Percentiles rank a stretch among this genome's conserved stretches.
Conservation (phyloP, 2,888 invertebrate genomes). For the Sinelater perroti region DNA sequence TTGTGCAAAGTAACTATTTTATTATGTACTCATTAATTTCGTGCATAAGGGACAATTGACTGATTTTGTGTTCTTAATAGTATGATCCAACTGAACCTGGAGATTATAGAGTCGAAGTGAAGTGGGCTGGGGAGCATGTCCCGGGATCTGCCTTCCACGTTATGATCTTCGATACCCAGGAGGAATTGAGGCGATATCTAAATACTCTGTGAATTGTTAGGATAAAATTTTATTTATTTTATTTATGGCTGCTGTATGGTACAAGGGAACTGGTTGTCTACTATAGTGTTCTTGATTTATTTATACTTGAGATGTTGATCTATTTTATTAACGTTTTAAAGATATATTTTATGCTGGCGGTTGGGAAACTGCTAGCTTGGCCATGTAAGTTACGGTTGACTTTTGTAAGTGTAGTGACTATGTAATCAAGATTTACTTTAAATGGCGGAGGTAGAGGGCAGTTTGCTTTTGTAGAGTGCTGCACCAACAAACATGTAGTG, state of each 20-base stretch:
- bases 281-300: slow-evolving; percentile 5
- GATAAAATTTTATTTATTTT: slow-evolving; percentile 31
- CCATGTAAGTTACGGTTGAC: not conserved
- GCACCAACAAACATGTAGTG: not conserved
- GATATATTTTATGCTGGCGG: not conserved
- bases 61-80: slow-evolving; percentile 60
- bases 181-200: slow-evolving; percentile 83
- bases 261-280: slow-evolving; percentile 31
- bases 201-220: slow-evolving; percentile 52
- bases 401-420: too few relatives aligned
- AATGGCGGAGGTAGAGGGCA: not conserved
- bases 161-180: slow-evolving; percentile 98
- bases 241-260: slow-evolving; percentile 32
- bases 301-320: slow-evolving; percentile 5
- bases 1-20: slow-evolving; percentile 90
- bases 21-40: too few relatives aligned
- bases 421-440: too few relatives aligned
- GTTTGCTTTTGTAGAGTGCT: not conserved
- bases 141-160: slow-evolving; percentile 99
- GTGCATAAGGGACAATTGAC: too few relatives aligned
- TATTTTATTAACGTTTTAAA: slow-evolving; percentile 9
- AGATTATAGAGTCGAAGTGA: slow-evolving; percentile 96
- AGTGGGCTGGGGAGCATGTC: slow-evolving; percentile 98
- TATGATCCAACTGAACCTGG: slow-evolving; percentile 99
- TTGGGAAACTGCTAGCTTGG: not conserved